Conservation (phyloP, 1,140 invertebrate genomes). For the Heliothis virescens region DNA sequence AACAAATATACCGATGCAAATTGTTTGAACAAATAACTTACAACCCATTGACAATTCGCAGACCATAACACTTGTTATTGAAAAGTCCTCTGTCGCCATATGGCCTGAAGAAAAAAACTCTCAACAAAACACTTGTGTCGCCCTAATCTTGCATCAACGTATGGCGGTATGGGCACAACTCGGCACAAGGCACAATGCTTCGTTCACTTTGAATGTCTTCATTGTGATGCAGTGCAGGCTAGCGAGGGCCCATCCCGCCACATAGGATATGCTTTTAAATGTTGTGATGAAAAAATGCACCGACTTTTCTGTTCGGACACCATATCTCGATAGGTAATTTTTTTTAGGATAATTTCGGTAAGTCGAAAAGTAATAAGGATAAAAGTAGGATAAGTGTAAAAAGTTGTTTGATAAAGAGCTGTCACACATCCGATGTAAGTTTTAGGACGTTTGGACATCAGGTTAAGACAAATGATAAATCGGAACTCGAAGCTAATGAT, state of each 20-base stretch:
- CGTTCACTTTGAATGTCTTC: conserved; percentile 55
- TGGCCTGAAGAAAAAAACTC: conserved; percentile 43
- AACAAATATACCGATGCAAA: no score
- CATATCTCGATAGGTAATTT: background rate
- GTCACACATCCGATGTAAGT: no score
- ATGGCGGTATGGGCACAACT: background rate
- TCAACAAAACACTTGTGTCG: conserved; percentile 49
- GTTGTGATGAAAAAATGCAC: background rate
- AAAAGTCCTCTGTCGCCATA: conserved; percentile 19
- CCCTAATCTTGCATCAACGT: conserved; percentile 32
- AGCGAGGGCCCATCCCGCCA: background rate
- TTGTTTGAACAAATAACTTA: no score
- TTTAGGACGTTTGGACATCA: no score
- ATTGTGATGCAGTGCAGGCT: conserved; percentile 59
- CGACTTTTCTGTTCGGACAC: background rate
- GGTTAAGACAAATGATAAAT: no score
- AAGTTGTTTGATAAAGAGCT: no score
- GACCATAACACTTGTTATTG: conserved; percentile 10
- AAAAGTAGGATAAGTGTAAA: background rate
- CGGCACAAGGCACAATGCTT: conserved; percentile 19
- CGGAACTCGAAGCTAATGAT: no score
- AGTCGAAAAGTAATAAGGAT: background rate
- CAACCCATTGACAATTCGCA: conserved; percentile 6
- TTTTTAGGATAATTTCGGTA: background rate
- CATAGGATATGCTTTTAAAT: conserved; percentile 27